Conservation (phyloP, 2,888 invertebrate genomes). For the Calameuta pallipes region DNA sequence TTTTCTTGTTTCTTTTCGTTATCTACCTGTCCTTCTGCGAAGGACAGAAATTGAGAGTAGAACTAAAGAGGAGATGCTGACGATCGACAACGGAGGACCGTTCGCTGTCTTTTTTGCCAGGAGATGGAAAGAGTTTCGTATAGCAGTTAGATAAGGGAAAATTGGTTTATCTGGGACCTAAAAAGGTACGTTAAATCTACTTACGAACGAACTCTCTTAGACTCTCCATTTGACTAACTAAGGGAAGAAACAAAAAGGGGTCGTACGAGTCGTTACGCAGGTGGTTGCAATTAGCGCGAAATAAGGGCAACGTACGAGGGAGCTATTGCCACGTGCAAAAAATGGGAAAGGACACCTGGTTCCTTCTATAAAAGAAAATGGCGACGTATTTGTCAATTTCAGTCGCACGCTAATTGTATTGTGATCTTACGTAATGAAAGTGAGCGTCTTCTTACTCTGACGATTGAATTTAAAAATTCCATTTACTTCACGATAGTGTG, state of each 20-base stretch:
- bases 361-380: not conserved
- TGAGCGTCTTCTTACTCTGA: not conserved
- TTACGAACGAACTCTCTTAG: not conserved
- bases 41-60: not conserved
- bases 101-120: not conserved
- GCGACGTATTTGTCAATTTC: not conserved
- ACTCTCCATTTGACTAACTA: not conserved
- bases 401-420: not conserved
- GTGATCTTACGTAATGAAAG: not conserved
- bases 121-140: not conserved
- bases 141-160: not conserved
- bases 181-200: not conserved
- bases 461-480: not conserved
- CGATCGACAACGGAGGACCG: not conserved
- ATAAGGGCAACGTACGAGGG: conserved; percentile 3
- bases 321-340: not conserved
- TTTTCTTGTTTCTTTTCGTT: not conserved
- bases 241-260: not conserved
- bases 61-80: not conserved
- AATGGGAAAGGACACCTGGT: not conserved
- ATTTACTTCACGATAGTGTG: not conserved
- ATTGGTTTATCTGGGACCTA: not conserved
- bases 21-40: not conserved
- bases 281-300: conserved; percentile 25
- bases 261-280: conserved; percentile 18